Base-by-base conservation (phyloP, 2,113 vertebrate genomes). In the Craseonycteris thonglongyai region DNA sequence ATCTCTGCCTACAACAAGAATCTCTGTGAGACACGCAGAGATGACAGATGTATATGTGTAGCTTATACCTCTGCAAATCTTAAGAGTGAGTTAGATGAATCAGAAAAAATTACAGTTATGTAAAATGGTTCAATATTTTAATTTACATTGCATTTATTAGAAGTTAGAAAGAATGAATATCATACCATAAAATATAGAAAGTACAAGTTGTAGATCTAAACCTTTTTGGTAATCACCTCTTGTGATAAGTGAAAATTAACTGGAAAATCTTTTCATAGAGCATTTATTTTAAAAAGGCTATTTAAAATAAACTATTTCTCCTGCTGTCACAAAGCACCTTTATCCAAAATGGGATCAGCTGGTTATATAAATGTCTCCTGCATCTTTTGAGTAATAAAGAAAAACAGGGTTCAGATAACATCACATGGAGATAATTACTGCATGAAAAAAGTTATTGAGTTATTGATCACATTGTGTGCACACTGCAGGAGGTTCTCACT, bases 381-480 rank as follows among this genome's bases (percentile, higher is more conserved):
- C 98, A 98, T 98, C 98, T 98, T 98, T 98, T 97, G 96, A 95
- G 97, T 98, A 98, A 99, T 98, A 98, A 99, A 98, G 98, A 98
- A 98, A 98, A 98, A 97, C 98, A 98, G 96, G 95, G 98, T 98
- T 98, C 98, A 98, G 98, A 98, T 99, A 98, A 99, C 98, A 98
- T 98, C 98, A 98, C 98, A 98, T 95, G 95, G 98, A 98, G 98
- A 99, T 99, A 99, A 99, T 98, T 98, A 98, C 98, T 97, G 98
- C 98, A 99, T 99, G 98, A 99, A 98, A 98, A 98, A 99, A 98
- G 98, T 99, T 99, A 99, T 99, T 98, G 99, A 99, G 98, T 98
- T 99, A 99, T 99, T 98, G 99, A 99, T 99, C 98, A 98, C 97
- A 98, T 97, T 45, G 97, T 97, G 98, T 96, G 98, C 97, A 98